Conservation (phyloP, 2,888 invertebrate genomes). For the Escarpia spicata region DNA sequence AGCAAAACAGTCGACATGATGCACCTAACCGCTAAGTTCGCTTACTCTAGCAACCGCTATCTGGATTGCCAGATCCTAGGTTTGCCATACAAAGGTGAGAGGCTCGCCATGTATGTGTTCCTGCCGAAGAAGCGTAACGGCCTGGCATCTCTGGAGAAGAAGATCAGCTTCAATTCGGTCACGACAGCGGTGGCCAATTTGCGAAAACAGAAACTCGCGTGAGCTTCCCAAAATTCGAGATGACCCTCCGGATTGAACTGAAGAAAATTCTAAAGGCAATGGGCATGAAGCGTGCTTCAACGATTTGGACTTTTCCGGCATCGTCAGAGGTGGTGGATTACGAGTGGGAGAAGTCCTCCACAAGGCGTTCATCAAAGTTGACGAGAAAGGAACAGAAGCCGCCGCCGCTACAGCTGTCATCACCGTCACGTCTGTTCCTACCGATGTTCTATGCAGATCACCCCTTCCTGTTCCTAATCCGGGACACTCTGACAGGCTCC, state of each 20-base stretch:
- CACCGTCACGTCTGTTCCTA: not conserved
- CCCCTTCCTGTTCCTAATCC: too few relatives aligned
- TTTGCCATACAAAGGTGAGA: slow-evolving; percentile 72
- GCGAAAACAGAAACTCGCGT: slow-evolving; percentile 27
- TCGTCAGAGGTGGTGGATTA: slow-evolving; percentile 44
- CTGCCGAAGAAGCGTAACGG: slow-evolving; percentile 52
- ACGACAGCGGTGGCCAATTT: not conserved
- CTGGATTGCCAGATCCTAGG: slow-evolving; percentile 80
- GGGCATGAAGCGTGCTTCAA: slow-evolving; percentile 47
- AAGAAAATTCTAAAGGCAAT: slow-evolving; percentile 44
- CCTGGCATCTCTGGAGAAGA: slow-evolving; percentile 37
- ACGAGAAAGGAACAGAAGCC: slow-evolving; percentile 61
- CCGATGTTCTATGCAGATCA: too few relatives aligned
- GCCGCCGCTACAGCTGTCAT: slow-evolving; percentile 53
- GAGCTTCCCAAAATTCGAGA: slow-evolving; percentile 51
- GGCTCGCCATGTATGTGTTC: slow-evolving; percentile 53
- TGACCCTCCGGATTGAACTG: slow-evolving; percentile 47
- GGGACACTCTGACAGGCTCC: too few relatives aligned
- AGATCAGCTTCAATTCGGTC: slow-evolving; percentile 19
- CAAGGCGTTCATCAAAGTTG: slow-evolving; percentile 60
- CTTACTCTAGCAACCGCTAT: slow-evolving; percentile 66
- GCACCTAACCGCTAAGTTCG: slow-evolving; percentile 74
- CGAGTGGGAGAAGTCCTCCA: slow-evolving; percentile 54
- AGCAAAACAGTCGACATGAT: slow-evolving; percentile 72
- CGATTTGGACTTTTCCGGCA: slow-evolving; percentile 56